Base-by-base conservation (phyloP, 2,113 vertebrate species). In the Lagopus leucura region DNA sequence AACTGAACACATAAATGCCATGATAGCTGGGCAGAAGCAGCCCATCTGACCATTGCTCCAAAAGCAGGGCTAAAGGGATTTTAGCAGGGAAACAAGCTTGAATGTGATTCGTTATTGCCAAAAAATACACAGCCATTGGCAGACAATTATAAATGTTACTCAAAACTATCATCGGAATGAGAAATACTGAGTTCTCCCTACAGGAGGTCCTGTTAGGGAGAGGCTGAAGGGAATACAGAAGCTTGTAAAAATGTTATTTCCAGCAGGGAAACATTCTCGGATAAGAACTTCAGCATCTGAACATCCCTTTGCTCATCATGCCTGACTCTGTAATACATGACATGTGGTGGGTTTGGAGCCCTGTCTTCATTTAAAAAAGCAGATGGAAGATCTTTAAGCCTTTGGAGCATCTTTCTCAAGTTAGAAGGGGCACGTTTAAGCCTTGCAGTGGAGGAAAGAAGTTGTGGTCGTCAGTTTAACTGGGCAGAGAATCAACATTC, bases 231-330 rank as follows among this genome's bases (percentile, higher is more conserved):
- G 71, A 96, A 83, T 71, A 94, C 90, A 96, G 92, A 96, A 96
- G 95, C 86, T 91, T 96, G 93, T 96, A 95, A 95, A 96, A 95
- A 93, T 60, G 87, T 96, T 94, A 90, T 91, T 96, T 95, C 95
- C 92, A 90, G 76, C 89, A 93, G 96, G 48, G 88, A 94, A 93
- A 91, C 81, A 86, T 89, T 94, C 61, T 82, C 27, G 0, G 78
- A 88, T 81, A 83, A 83, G 58, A 93, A 77, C 83, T 90, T 94
- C 89, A 92, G 88, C 81, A 80, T 93, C 81, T 91, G 86, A 86
- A 77, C 71, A 73, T 67, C 52, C 69, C 81, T 89, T 88, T 81
- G 76, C 48, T 85, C 36, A 50, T 76, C 92, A 58, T 0, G 45
- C 58, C 43, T 72, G 40, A 24, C 24, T 72, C 57, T 47, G 1